Evolutionary conservation across 2,113 vertebrate genomes (phyloP), one percentile per base, ranked within the genome.

Genomic region (Zootoca vivipara): DNA sequence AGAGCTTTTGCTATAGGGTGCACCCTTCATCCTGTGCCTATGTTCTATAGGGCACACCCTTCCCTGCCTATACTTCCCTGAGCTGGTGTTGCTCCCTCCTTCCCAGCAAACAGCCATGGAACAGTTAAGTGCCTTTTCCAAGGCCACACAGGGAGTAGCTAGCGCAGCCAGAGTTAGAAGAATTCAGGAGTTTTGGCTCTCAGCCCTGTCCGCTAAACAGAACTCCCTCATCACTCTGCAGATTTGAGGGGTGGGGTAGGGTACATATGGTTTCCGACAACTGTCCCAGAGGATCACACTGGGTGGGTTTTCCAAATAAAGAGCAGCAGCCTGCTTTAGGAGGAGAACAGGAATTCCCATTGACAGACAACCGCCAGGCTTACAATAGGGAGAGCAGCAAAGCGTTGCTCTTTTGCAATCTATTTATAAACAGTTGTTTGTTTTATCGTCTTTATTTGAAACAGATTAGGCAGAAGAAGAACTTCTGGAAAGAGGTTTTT

Each of bases 381-480:
- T 40, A 0, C 75, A 94, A 92, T 75, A 93, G 90, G 87, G 93
- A 93, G 89, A 9, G 77, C 73, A 0, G 90, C 91, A 92, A 93
- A 93, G 75, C 92, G 85, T 91, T 89, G 91, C 92, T 88, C 72
- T 0, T 93, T 94, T 84, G 1, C 87, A 94, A 95, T 95, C 91
- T 91, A 92, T 93, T 95, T 93, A 96, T 96, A 96, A 96, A 95
- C 93, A 96, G 92, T 95, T 96, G 94, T 95, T 96, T 95, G 94
- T 95, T 96, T 95, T 96, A 95, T 94, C 95, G 93, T 95, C 94
- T 95, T 96, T 95, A 95, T 96, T 96, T 90, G 93, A 96, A 96
- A 95, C 95, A 96, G 95, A 95, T 95, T 92, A 95, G 40, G 72
- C 80, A 7, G 22, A 82, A 82, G 67, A 74, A 91, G 92, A 88